Base-by-base conservation (phyloP, 2,888 invertebrate genomes). In the Perizoma flavofasciatum region DNA sequence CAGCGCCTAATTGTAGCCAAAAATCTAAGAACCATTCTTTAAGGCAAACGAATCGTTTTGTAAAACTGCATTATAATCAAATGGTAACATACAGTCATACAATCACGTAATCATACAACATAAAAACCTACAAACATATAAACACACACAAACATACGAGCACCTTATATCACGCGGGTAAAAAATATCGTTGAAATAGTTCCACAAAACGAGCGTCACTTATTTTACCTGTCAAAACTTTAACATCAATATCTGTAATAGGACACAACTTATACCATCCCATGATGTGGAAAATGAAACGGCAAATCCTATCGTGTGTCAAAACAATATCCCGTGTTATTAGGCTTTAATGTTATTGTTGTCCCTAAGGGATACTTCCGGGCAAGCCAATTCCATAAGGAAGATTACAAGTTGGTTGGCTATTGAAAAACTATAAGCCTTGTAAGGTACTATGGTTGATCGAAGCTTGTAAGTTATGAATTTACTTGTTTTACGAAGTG, bases 301-400 rank as follows among this genome's bases (percentile, higher is more conserved):
- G 73, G 70, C 72, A 74, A 79, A 77, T 81, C 78, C 76, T 75
- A 77, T 75, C 75, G 78, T 78, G 78, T 80, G 85, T 88, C 89
- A 86, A 86, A 89, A 89, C 88, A 89, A 88, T 88, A 81, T 85
- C 79, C 63, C 73, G 78, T 78, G 77, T 83, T 88, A 88, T 86
- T 85, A 78, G 78, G 71, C 73, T 71, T 74, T 85, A 86, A 86
- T 83, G 80, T 71, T 81, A 80, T 85, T 85, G 79, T 69, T 63
- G 67, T 67, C 78, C 75, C 67, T 52, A 45, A 72, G 22, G 71
- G 74, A 63, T 64, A 63, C 46, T 50, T 1, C 45, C 4, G 44
- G 47, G 54, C 52, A 43, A 55, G 41, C 33, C 54, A 43, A 62
- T 55, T 53, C 51, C 47, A 58, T 58, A 50, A 45, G 49, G 51